phyloP scores from a whole-genome alignment of 2,113 vertebrate genomes.

The Toxotes chatareus region DNA sequence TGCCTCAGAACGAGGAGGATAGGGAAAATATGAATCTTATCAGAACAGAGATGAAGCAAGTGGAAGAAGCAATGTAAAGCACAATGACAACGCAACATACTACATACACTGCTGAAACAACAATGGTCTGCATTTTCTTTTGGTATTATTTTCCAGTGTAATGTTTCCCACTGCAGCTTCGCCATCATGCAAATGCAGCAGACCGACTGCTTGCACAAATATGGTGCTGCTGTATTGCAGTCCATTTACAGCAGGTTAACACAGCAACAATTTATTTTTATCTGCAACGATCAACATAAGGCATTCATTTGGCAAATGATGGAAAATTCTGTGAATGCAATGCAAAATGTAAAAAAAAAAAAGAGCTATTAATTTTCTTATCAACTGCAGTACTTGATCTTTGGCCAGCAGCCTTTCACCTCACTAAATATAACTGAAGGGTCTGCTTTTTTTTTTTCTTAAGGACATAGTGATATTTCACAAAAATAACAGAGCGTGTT shows the following conservation, averaged over 20 bases:
- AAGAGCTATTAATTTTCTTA: constrained; percentile 17
- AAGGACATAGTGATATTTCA: constrained; percentile 8
- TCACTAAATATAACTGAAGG: neutral
- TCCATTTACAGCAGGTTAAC: constrained; percentile 22
- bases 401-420: neutral
- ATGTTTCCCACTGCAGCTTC: constrained; percentile 10
- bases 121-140: constrained; percentile 3
- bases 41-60: constrained; percentile 8
- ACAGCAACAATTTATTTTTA: constrained; percentile 11
- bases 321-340: constrained; percentile 7
- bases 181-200: neutral
- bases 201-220: constrained; percentile 23
- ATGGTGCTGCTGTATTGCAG: constrained; percentile 8
- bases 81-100: neutral
- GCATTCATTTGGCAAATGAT: constrained; percentile 18
- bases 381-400: neutral
- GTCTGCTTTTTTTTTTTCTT: neutral
- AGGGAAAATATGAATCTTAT: constrained; percentile 9
- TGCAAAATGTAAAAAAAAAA: neutral
- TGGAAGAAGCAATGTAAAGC: neutral
- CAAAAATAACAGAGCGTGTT: neutral
- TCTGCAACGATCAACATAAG: neutral
- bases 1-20: constrained; percentile 6
- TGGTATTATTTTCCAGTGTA: constrained; percentile 4
- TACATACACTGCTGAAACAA: neutral